A percentile compares a stretch with the other conserved stretches of the same genome.
These are phyloP conservation scores for Anarhynchus alexandrinus DNA, from an alignment of 2,113 vertebrate genomes.

Conservation along the genomic window DNA sequence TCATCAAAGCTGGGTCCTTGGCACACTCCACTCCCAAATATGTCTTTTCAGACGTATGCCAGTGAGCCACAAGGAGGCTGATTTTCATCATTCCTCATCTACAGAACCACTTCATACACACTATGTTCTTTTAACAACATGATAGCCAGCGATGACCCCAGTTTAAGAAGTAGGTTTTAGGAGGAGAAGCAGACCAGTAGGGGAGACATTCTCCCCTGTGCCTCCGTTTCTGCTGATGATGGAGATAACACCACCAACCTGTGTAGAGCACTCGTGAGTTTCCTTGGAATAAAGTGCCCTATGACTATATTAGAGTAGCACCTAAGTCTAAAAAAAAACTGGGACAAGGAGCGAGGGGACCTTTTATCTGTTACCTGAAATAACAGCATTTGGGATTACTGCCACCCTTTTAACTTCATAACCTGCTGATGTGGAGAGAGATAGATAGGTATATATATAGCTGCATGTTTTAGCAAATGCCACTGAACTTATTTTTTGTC, in stretches of 20 bases:
- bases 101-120: not conserved
- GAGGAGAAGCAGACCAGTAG: not conserved
- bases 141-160: not conserved
- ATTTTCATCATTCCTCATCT: not conserved
- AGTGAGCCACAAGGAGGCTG: not conserved
- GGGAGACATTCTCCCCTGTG: not conserved
- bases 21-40: not conserved
- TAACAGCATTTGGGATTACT: not conserved
- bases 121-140: not conserved
- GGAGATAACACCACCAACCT: not conserved
- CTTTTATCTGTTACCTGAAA: not conserved
- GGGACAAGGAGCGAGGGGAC: not conserved
- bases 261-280: not conserved
- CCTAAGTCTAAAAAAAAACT: not conserved
- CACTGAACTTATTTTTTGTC: constrained; percentile 23
- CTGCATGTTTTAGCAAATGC: constrained; percentile 26
- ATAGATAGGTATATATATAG: not conserved
- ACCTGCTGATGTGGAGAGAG: not conserved
- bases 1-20: not conserved
- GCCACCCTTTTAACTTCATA: constrained; percentile 15
- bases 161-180: not conserved
- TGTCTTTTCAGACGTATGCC: not conserved
- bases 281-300: not conserved
- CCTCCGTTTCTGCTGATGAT: not conserved
- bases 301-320: not conserved